These are phyloP conservation scores for Pogonomyrmex californicus DNA, from an alignment of 1,140 invertebrate species.

Conservation along the genomic window DNA sequence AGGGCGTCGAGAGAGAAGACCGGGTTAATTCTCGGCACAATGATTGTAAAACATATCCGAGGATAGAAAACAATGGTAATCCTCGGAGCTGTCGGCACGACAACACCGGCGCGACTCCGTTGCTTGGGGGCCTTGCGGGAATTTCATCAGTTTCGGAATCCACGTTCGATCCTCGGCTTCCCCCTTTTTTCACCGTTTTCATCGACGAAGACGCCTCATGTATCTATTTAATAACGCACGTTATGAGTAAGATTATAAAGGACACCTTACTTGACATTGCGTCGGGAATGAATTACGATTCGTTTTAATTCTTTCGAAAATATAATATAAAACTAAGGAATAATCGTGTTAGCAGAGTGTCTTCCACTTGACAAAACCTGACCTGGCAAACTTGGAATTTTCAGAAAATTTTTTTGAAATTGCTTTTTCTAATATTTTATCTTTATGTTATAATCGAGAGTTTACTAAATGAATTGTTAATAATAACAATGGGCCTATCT, in stretches of 20 bases:
- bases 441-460: too few species aligned
- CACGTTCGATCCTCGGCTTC: not conserved
- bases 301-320: not conserved
- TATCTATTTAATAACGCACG: not conserved
- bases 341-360: not conserved
- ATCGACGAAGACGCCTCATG: not conserved
- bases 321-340: not conserved
- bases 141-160: slow-evolving; percentile 12
- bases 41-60: slow-evolving; percentile 57
- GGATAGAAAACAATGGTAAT: slow-evolving; percentile 55
- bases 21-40: slow-evolving; percentile 51
- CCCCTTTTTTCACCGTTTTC: not conserved
- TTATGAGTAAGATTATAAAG: not conserved
- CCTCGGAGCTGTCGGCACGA: slow-evolving; percentile 18
- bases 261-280: not conserved
- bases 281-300: not conserved
- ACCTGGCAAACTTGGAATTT: too few species aligned
- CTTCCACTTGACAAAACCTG: too few species aligned
- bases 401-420: not conserved
- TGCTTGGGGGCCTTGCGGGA: not conserved
- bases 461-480: too few species aligned
- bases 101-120: not conserved
- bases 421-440: not conserved
- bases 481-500: too few species aligned
- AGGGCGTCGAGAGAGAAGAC: not conserved